A percentile compares a stretch with the other conserved stretches of the same genome.
Conservation (phyloP, 1,140 invertebrate genomes). For the Papilio dardanus region DNA sequence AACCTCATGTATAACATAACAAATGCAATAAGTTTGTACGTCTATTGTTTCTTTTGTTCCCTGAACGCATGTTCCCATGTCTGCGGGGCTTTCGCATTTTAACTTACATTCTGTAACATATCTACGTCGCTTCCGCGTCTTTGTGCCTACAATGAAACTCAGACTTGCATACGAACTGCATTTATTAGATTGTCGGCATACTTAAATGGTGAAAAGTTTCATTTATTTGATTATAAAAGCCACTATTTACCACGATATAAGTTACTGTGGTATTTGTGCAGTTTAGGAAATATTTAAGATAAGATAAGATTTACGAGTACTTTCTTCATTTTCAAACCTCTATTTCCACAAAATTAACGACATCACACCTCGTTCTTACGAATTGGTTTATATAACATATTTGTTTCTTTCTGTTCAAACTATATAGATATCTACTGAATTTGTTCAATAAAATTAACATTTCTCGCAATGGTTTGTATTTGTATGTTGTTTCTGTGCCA, state of each 20-base stretch:
- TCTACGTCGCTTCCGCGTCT: constrained; percentile 27
- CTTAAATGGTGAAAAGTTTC: neutral
- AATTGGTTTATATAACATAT: no score
- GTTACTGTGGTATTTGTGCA: no score
- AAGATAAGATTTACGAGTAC: no score
- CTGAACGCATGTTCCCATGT: constrained; percentile 21
- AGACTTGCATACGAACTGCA: constrained; percentile 3
- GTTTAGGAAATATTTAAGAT: no score
- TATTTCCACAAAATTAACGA: neutral
- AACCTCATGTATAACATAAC: neutral
- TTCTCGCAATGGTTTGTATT: neutral
- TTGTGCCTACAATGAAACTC: constrained; percentile 18
- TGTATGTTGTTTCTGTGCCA: constrained; percentile 36
- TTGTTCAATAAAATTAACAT: neutral
- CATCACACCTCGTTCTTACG: neutral
- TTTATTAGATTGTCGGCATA: neutral
- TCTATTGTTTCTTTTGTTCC: constrained; percentile 14
- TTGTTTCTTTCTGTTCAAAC: no score
- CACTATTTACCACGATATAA: neutral
- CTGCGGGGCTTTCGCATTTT: constrained; percentile 1
- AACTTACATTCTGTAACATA: constrained; percentile 29
- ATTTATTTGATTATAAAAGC: neutral
- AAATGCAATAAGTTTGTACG: neutral
- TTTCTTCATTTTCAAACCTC: no score
- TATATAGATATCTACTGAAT: neutral